Conservation (phyloP, 2,888 invertebrate species). For the Drosophila kuntzei region DNA sequence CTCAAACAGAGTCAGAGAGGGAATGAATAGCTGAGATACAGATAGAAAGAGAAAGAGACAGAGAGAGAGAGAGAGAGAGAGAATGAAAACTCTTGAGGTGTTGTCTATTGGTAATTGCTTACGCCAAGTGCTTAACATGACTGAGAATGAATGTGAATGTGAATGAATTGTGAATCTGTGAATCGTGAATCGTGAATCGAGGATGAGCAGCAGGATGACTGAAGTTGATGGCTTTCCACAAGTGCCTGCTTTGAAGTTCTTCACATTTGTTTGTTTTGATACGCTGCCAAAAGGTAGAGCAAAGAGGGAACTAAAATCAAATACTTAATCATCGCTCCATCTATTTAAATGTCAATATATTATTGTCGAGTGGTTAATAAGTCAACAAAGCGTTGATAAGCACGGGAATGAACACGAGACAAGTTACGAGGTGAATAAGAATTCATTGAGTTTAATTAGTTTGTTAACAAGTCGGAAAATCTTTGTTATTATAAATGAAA, state of each 20-base stretch:
- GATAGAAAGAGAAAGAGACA: background rate
- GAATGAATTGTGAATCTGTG: slow-evolving; percentile 12
- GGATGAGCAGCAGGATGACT: background rate
- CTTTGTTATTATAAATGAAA: background rate
- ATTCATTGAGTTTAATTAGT: slow-evolving; percentile 1
- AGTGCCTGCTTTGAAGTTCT: slow-evolving; percentile 58
- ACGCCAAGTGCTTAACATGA: slow-evolving; percentile 49
- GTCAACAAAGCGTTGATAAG: slow-evolving; percentile 28
- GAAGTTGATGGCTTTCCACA: slow-evolving; percentile 29
- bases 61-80: background rate
- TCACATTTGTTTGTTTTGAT: slow-evolving; percentile 39
- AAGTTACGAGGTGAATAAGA: background rate
- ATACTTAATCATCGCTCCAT: slow-evolving; percentile 45
- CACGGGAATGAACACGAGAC: background rate
- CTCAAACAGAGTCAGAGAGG: slow-evolving; percentile 5
- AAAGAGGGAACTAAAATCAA: background rate
- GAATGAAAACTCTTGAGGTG: slow-evolving; percentile 50
- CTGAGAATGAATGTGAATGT: slow-evolving; percentile 24
- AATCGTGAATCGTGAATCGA: background rate
- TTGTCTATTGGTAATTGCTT: slow-evolving; percentile 67
- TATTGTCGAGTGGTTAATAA: slow-evolving; percentile 24
- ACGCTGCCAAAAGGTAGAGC: slow-evolving; percentile 1
- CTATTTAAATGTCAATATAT: slow-evolving; percentile 45
- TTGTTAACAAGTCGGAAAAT: background rate
- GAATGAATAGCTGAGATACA: background rate